Evolutionary conservation across 2,888 invertebrate species (phyloP).

Genomic region (Drosophila monieri): DNA sequence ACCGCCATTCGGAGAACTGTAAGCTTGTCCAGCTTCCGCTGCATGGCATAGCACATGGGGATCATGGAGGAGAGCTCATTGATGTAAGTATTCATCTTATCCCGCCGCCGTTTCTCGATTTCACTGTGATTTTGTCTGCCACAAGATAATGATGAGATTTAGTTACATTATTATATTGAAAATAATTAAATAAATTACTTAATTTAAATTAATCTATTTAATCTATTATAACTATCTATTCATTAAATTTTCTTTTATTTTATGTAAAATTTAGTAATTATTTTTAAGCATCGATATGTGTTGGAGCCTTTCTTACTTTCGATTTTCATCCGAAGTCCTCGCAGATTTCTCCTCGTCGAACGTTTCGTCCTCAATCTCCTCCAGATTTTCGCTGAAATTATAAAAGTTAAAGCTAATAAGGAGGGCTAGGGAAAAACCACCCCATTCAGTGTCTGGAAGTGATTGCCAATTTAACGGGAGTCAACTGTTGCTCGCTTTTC

Average conservation of each 20-base stretch:
- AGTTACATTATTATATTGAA: neutral
- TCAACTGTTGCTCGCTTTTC: conserved; percentile 64
- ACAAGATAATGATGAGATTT: neutral
- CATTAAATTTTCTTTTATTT: neutral
- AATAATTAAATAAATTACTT: too few species aligned
- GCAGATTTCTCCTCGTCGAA: conserved; percentile 88
- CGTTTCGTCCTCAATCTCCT: conserved; percentile 88
- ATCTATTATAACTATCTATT: neutral
- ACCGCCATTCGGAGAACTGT: conserved; percentile 96
- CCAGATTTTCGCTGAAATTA: conserved; percentile 73
- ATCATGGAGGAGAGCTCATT: conserved; percentile 94
- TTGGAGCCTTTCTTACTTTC: conserved; percentile 86
- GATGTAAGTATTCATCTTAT: conserved; percentile 98
- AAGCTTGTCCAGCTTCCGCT: conserved; percentile 95
- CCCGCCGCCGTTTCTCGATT: conserved; percentile 96
- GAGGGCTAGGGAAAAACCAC: neutral
- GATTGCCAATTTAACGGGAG: conserved; percentile 44
- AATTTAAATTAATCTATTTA: too few species aligned
- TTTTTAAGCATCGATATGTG: neutral
- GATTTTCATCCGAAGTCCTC: conserved; percentile 88
- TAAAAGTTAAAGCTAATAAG: conserved; percentile 14
- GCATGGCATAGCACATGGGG: conserved; percentile 97
- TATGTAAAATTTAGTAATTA: neutral
- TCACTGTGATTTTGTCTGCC: conserved; percentile 97
- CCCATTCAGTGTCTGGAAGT: neutral